Base-by-base conservation (phyloP, 2,888 invertebrate genomes). In the Pollenia amentaria region DNA sequence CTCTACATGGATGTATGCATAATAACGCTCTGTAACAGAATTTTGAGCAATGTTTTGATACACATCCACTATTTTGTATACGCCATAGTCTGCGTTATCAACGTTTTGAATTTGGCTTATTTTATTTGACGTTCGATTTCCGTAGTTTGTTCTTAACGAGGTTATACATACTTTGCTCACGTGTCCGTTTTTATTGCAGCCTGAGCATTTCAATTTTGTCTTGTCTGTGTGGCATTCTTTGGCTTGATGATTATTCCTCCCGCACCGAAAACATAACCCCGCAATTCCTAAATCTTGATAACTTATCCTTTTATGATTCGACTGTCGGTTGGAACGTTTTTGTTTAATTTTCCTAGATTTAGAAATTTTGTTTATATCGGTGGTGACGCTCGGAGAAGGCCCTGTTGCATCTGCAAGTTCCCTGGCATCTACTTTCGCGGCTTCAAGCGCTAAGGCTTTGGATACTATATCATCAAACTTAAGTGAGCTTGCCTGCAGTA, bases 81-180 rank as follows among this genome's bases (percentile, higher is more conserved):
- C 38, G 11, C 69, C 51, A 16, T 70, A 53, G 11, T 42, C 48
- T 48, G 21, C n/a, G 3, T 12, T 9, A 12, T 29, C 65, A 40
- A 69, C 38, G 4, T 40, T 42, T 42, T 69, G 51, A 16, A 51
- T 11, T 69, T 51, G 48, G 10, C 10, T n/a, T 29, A n/a, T n/a
- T 51, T 29, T 53, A 16, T 69, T n/a, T 51, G n/a, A 11, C 18
- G 51, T 12, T 46, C 7, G 21, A 69, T 69, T n/a, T 38, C 4
- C 16, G 21, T 1, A n/a, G 9, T 42, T 42, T 4, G 10, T 70
- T 12, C 38, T 60, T 14, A 73, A 46, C 10, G 46, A 18, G 11
- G 48, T 48, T 38, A 73, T 60, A 48, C 73, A 73, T 4, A 70
- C 70, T 55, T 60, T 73, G 16, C 38, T 48, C 11, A 73, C 62